Evolutionary conservation across 2,888 invertebrate species (phyloP), one percentile per base, ranked within the genome.

Genomic region (Drosophila vallismaia): DNA sequence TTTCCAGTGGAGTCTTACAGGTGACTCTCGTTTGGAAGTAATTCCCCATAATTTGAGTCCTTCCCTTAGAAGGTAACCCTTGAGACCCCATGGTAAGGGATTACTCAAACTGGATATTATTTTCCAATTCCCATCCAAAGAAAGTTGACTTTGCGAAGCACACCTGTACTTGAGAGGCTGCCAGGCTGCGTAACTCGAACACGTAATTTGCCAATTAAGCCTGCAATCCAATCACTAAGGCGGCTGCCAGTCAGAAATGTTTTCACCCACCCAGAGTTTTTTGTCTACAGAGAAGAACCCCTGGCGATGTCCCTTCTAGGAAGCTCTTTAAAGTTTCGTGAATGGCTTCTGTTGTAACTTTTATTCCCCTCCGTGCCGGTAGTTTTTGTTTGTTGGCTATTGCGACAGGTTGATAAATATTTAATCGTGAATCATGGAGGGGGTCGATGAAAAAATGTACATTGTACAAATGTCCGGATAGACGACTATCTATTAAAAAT

Each of bases 321-420:
- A 14, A 29, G 52, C 8, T 33, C 64, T 53, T 19, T 7, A 69
- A 59, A 59, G 42, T 69, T 59, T 38, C 7, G 28, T 42, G 28
- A 68, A 56, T 46, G 58, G 52, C 40, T 48, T 59, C 60, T 60
- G 26, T 48, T 10, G 54, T 46, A 55, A 55, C 49, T 59, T 62
- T 36, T 44, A 14, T 29, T 26, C 10, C 29, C 9, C n/a, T 60
- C 12, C 12, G 38, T 40, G 28, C 57, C 29, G 50, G 14, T 9
- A 19, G 31, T 67, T 29, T 51, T 56, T 51, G 46, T 51, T 67
- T 67, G 68, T 57, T 51, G 44, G 44, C 51, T 42, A 51, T 63
- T 63, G 46, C 69, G 38, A 42, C 33, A 51, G 57, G 57, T 68
- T 67, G 56, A 68, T 64, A 64, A 64, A 64, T 64, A 64, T 64